Evolutionary conservation across 2,888 invertebrate species (phyloP).

Genomic region (Bugula neritina): DNA sequence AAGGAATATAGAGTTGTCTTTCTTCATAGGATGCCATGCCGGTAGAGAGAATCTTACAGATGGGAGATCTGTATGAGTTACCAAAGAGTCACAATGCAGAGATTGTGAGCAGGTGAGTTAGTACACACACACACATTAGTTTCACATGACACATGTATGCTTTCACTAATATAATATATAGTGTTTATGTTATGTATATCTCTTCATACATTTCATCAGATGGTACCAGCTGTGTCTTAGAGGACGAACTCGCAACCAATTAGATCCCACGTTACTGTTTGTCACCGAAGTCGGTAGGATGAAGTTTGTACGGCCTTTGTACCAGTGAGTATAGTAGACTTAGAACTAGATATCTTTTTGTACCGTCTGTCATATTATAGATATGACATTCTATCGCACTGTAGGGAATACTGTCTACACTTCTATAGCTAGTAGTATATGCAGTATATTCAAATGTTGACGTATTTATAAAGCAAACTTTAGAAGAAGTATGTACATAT

Average conservation of each 20-base stretch:
- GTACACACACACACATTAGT: too few species aligned
- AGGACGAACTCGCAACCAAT: slow-evolving; percentile 64
- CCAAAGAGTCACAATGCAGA: slow-evolving; percentile 68
- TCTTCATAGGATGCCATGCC: slow-evolving; percentile 55
- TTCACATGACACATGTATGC: too few species aligned
- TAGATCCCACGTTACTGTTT: slow-evolving; percentile 68
- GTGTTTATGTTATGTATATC: too few species aligned
- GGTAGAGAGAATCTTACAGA: slow-evolving; percentile 59
- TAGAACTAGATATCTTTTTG: neutral
- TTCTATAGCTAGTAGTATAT: too few species aligned
- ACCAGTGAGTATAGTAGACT: slow-evolving; percentile 60
- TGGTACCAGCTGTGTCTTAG: slow-evolving; percentile 75
- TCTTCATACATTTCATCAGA: too few species aligned
- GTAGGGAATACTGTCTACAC: too few species aligned
- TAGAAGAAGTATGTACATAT: too few species aligned
- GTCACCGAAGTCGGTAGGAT: slow-evolving; percentile 79
- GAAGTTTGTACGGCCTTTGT: slow-evolving; percentile 84
- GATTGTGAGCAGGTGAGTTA: slow-evolving; percentile 60
- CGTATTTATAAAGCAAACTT: too few species aligned
- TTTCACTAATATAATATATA: neutral
- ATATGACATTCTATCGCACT: too few species aligned
- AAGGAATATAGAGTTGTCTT: too few species aligned
- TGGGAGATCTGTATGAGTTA: slow-evolving; percentile 65
- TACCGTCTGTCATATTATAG: too few species aligned
- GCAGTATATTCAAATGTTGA: too few species aligned